Conservation (phyloP, 2,113 vertebrate genomes). For the Oreochromis aureus region DNA sequence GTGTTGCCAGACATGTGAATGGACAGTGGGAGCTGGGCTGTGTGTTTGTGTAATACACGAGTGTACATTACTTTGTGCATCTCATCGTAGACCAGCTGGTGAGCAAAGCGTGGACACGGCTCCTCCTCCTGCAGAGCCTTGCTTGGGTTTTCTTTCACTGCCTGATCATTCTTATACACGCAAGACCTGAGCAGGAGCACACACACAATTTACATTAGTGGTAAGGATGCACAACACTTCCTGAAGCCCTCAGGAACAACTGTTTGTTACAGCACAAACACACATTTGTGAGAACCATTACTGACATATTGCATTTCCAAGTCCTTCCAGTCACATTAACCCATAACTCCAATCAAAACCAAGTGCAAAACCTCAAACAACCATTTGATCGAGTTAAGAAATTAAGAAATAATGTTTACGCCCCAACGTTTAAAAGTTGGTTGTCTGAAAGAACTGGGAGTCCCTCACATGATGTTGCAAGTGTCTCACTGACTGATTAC, state of each 20-base stretch:
- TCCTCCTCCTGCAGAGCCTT: conserved; percentile 96
- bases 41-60: not conserved
- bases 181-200: conserved; percentile 80
- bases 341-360: not conserved
- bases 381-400: not conserved
- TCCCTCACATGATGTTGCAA: not conserved
- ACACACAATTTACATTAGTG: not conserved
- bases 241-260: not conserved
- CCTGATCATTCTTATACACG: conserved; percentile 98
- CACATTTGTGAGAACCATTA: not conserved
- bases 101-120: conserved; percentile 96
- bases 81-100: conserved; percentile 97
- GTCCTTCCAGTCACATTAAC: not conserved
- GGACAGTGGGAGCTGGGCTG: not conserved
- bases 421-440: not conserved
- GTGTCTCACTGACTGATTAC: not conserved
- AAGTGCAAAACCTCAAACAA: not conserved
- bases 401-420: not conserved
- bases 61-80: conserved; percentile 86
- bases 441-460: not conserved
- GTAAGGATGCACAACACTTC: not conserved
- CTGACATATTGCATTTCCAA: not conserved
- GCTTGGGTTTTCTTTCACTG: conserved; percentile 89
- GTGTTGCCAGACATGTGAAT: not conserved
- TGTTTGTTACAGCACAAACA: not conserved